Percentiles rank a stretch among this genome's conserved stretches.
phyloP scores from a whole-genome alignment of 2,797 vertebrate genomes.

The Sebastes oblongus region DNA sequence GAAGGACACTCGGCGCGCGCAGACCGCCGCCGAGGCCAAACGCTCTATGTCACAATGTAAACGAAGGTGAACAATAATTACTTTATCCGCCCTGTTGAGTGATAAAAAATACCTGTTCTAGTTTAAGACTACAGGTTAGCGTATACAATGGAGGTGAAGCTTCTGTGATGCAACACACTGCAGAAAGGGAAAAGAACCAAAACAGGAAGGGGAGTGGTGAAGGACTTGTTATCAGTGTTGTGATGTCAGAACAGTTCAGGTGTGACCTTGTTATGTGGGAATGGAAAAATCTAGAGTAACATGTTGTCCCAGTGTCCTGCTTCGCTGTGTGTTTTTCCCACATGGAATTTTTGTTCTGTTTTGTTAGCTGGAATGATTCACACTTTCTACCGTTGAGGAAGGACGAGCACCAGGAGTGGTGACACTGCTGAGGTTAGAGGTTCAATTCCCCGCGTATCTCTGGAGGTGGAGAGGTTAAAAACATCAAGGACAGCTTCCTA shows the following conservation, averaged over 20 bases:
- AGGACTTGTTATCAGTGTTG: constrained; percentile 64
- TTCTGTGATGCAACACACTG: constrained; percentile 43
- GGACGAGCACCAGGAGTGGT: background rate
- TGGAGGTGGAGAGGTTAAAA: background rate
- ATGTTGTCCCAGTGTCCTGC: background rate
- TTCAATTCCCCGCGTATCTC: background rate
- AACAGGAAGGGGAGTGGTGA: background rate
- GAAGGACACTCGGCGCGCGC: background rate
- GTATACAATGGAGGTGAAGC: background rate
- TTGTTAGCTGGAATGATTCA: constrained; percentile 9
- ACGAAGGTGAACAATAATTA: background rate
- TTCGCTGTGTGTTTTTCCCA: constrained; percentile 26
- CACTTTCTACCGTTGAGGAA: background rate
- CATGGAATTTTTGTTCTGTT: constrained; percentile 16
- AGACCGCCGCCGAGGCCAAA: background rate
- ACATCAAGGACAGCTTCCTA: background rate
- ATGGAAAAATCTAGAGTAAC: constrained; percentile 40
- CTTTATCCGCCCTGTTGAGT: background rate
- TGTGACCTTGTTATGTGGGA: constrained; percentile 59
- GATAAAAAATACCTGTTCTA: background rate
- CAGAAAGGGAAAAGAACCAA: background rate
- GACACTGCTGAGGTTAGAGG: background rate
- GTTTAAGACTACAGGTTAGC: background rate
- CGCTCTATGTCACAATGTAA: background rate
- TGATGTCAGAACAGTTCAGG: constrained; percentile 45